Conservation (phyloP, 2,888 invertebrate genomes). For the Parasteatoda lunata region DNA sequence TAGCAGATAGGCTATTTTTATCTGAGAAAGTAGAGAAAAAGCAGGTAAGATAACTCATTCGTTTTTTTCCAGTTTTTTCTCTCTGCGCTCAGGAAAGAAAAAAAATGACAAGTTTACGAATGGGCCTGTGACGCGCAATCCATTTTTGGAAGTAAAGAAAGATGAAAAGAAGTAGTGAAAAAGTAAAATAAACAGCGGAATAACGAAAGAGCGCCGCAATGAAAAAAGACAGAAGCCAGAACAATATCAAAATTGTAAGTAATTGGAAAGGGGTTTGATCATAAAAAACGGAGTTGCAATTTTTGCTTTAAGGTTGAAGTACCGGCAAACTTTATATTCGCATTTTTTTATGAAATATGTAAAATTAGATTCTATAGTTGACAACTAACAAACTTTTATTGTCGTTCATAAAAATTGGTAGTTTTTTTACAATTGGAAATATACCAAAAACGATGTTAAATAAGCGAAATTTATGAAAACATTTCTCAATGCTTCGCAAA, state of each 20-base stretch:
- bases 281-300: not conserved
- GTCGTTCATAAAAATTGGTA: no score
- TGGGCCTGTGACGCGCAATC: not conserved
- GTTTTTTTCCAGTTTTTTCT: not conserved
- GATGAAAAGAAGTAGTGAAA: not conserved
- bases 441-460: no score
- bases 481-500: no score
- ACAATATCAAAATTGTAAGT: not conserved
- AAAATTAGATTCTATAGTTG: no score
- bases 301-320: not conserved
- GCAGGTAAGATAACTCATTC: not conserved
- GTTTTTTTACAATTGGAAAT: no score
- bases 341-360: no score
- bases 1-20: not conserved
- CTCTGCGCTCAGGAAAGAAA: not conserved
- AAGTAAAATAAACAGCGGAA: not conserved
- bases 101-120: constrained; percentile 1
- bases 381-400: no score
- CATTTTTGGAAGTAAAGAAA: not conserved
- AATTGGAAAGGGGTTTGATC: not conserved
- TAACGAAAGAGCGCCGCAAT: not conserved
- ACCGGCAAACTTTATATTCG: no score
- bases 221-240: not conserved
- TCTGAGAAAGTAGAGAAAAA: not conserved
- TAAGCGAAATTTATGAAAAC: no score